phyloP scores from a whole-genome alignment of 2,888 invertebrate genomes.

The Nomada goodeniana region DNA sequence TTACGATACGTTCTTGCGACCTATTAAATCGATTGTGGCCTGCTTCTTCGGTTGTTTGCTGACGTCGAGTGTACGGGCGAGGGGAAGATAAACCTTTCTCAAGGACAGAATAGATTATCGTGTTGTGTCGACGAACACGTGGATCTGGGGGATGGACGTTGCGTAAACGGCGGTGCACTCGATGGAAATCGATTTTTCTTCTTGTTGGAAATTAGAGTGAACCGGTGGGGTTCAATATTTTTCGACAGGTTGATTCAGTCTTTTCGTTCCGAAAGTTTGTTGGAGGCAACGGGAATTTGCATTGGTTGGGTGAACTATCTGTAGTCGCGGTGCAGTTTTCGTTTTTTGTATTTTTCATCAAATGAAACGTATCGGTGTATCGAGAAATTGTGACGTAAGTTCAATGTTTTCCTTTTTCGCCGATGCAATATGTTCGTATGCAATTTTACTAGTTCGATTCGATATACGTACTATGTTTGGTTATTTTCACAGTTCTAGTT shows the following conservation, averaged over 20 bases:
- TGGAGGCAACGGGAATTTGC: no score
- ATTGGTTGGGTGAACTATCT: no score
- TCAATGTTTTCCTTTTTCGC: neutral
- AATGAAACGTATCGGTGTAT: neutral
- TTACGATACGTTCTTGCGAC: conserved; percentile 4
- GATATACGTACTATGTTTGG: neutral
- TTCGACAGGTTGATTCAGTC: no score
- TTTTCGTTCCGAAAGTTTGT: no score
- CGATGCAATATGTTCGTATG: neutral
- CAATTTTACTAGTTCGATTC: neutral
- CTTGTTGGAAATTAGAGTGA: no score
- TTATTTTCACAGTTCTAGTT: neutral
- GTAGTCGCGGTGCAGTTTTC: no score
- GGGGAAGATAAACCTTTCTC: neutral
- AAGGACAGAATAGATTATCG: neutral
- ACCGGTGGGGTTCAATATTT: no score
- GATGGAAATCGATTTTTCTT: no score
- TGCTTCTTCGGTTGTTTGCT: neutral
- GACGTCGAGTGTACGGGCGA: neutral
- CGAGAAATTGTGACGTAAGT: neutral
- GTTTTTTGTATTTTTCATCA: no score
- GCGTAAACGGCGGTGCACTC: neutral
- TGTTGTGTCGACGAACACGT: no score
- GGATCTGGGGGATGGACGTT: no score
- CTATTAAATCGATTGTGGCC: neutral